Conservation (phyloP, 1,140 invertebrate genomes). For the Drosophila ambigua region DNA sequence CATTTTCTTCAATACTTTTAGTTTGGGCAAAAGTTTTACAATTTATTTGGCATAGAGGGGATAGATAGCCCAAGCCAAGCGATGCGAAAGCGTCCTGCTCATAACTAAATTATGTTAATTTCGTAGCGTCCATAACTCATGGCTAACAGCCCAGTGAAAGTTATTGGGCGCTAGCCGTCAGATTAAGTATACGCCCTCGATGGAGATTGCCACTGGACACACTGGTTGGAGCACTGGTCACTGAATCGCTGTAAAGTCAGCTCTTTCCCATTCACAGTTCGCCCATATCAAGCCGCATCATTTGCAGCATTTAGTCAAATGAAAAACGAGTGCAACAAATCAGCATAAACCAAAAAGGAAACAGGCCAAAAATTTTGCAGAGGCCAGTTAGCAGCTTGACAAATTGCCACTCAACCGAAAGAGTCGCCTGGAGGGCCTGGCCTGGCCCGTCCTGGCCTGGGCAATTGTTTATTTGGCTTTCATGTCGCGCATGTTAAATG, state of each 20-base stretch:
- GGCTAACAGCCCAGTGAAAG: slow-evolving; percentile 55
- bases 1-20: slow-evolving; percentile 32
- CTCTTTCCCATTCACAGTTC: slow-evolving; percentile 13
- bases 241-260: not conserved
- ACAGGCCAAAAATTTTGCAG: slow-evolving; percentile 45
- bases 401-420: slow-evolving; percentile 63
- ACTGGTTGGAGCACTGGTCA: slow-evolving; percentile 31
- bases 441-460: too few species aligned
- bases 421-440: slow-evolving; percentile 30
- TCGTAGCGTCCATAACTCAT: slow-evolving; percentile 51
- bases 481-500: slow-evolving; percentile 81
- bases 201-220: slow-evolving; percentile 2
- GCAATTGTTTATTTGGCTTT: slow-evolving; percentile 73
- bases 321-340: slow-evolving; percentile 80
- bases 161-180: slow-evolving; percentile 39
- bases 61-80: not conserved
- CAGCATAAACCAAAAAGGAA: slow-evolving; percentile 56
- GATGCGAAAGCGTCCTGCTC: slow-evolving; percentile 48
- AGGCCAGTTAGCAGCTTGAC: slow-evolving; percentile 72
- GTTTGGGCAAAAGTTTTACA: slow-evolving; percentile 55
- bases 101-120: slow-evolving; percentile 74
- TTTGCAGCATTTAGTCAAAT: slow-evolving; percentile 68
- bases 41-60: slow-evolving; percentile 36
- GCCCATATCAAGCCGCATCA: slow-evolving; percentile 75
- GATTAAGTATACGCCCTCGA: slow-evolving; percentile 62